A percentile compares a stretch with the other conserved stretches of the same genome.
These are phyloP conservation scores for Gadus macrocephalus DNA, from an alignment of 2,113 vertebrate species.

Conservation along the genomic window DNA sequence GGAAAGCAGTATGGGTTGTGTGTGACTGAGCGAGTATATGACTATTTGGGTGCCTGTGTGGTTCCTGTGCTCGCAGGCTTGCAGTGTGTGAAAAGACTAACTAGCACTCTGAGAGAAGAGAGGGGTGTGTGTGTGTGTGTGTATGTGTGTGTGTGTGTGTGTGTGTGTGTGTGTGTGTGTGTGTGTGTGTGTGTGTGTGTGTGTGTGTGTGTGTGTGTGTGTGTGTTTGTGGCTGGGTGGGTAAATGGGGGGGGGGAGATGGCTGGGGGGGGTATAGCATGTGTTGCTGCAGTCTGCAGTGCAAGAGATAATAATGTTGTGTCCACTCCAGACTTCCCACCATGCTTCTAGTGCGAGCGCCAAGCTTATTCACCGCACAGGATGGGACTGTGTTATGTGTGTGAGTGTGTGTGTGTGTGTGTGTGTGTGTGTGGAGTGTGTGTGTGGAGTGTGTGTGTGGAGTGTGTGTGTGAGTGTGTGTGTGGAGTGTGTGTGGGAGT, in stretches of 20 bases:
- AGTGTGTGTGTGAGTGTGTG: background rate
- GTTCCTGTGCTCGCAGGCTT: background rate
- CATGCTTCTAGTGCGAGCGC: constrained; percentile 38
- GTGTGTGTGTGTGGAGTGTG: constrained; percentile 29
- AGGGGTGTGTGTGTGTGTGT: background rate
- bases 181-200: constrained; percentile 10
- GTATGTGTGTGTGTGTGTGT: background rate
- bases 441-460: constrained; percentile 7
- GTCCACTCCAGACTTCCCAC: constrained; percentile 56
- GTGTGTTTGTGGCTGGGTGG: constrained; percentile 21
- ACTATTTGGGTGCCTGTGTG: background rate
- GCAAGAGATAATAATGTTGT: constrained; percentile 64
- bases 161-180: constrained; percentile 9
- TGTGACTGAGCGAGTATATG: background rate
- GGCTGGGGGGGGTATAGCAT: constrained; percentile 48
- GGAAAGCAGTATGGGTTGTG: too few relatives aligned
- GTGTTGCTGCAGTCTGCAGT: constrained; percentile 60
- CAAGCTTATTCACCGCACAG: constrained; percentile 46
- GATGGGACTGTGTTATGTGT: constrained; percentile 19
- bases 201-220: constrained; percentile 9
- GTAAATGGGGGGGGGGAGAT: constrained; percentile 45
- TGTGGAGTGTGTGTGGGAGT: background rate
- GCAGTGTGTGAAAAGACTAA: background rate
- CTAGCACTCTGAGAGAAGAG: too few relatives aligned
- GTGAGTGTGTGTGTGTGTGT: background rate